These are phyloP conservation scores for Aethes cnicana DNA, from an alignment of 2,888 invertebrate genomes.

Conservation along the genomic window DNA sequence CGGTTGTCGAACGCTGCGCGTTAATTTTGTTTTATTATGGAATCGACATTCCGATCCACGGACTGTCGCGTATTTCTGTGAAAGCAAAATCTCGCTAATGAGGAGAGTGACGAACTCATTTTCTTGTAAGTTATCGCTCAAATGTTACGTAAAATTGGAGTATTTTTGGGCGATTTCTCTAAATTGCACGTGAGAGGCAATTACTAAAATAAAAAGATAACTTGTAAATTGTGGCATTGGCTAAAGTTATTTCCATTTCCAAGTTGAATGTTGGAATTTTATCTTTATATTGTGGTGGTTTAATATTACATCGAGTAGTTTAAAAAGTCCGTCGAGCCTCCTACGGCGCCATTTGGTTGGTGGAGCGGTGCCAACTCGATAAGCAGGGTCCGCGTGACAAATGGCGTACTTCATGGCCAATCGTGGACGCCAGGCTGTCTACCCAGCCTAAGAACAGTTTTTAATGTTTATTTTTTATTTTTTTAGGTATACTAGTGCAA, in stretches of 20 bases:
- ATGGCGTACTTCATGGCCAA: slow-evolving; percentile 42
- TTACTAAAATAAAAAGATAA: slow-evolving; percentile 8
- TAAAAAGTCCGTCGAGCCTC: slow-evolving; percentile 13
- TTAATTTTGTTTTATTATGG: slow-evolving; percentile 36
- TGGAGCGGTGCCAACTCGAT: slow-evolving; percentile 50
- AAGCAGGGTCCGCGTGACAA: slow-evolving; percentile 50
- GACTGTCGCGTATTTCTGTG: slow-evolving; percentile 3
- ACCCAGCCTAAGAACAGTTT: background rate
- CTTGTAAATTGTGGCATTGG: slow-evolving; percentile 22
- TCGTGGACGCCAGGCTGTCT: slow-evolving; percentile 59
- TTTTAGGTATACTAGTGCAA: no score
- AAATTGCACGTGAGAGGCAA: slow-evolving; percentile 4
- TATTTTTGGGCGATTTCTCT: slow-evolving; percentile 8
- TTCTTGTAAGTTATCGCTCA: slow-evolving; percentile 8
- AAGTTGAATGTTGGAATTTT: slow-evolving; percentile 8
- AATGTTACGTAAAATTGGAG: slow-evolving; percentile 24
- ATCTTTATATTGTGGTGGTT: slow-evolving; percentile 22
- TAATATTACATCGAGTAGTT: slow-evolving; percentile 11
- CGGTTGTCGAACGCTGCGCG: slow-evolving; percentile 17
- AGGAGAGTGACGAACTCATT: slow-evolving; percentile 27
- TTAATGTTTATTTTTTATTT: no score
- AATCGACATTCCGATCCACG: slow-evolving; percentile 26
- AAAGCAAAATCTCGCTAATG: slow-evolving; percentile 28
- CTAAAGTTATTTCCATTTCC: slow-evolving; percentile 18
- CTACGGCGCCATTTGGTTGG: slow-evolving; percentile 26